Evolutionary conservation across 2,888 invertebrate species (phyloP), one percentile per base, ranked within the genome.

Genomic region (Ditula angustiorana): DNA sequence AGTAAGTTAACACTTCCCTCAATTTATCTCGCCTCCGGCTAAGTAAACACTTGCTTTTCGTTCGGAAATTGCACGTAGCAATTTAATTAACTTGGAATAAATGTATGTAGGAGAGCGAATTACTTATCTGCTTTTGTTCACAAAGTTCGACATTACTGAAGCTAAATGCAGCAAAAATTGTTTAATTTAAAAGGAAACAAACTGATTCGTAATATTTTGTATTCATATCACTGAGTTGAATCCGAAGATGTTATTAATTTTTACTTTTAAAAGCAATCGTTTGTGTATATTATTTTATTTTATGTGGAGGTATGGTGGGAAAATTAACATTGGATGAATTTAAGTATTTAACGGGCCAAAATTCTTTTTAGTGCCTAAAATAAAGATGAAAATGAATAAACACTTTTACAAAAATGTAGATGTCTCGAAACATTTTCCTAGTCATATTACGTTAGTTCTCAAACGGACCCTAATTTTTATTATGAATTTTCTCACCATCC

Each of bases 11-110:
- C 33, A 52, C 53, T 23, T 53, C 13, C 37, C 16, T 56, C 21
- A 23, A 55, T 55, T 56, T 41, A 41, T 56, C 41, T 23, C 16
- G 41, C 24, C 24, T 37, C 35, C 24, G 24, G 7, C 24, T 19
- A 56, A 56, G 41, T 56, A 56, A 56, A 56, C 55, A 55, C 28
- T 37, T 55, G 41, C 11, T 55, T 55, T 55, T 41, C 35, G 24
- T 55, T 24, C 16, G 26, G 55, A 41, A 41, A 55, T 55, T 55
- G 55, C 55, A 55, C 26, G 55, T 37, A 24, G 26, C 41, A 55
- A 55, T 55, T 55, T 55, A 55, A 55, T 55, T 55, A 55, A 41
- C 13, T 26, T 23, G 23, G 41, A 24, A 55, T 53, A 53, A 8
- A n/a, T n/a, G n/a, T n/a, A n/a, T n/a, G n/a, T n/a, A n/a, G n/a